These are phyloP conservation scores for Ophion ventricosus DNA, from an alignment of 2,888 invertebrate species.

Conservation along the genomic window DNA sequence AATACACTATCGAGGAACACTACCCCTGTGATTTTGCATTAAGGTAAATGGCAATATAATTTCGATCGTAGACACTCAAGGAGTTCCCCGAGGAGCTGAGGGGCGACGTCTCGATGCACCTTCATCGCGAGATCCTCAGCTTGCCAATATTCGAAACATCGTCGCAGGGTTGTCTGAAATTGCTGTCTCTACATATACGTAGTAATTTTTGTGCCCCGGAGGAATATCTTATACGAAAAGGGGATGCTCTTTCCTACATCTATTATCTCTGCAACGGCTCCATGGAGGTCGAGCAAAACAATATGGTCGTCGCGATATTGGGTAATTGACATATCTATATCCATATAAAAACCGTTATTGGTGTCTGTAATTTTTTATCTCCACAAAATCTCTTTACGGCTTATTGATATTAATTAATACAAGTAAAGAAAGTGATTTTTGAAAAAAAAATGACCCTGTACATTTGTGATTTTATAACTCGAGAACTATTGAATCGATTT, in stretches of 20 bases:
- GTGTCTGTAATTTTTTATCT: slow-evolving; percentile 12
- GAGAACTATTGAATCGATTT: background rate
- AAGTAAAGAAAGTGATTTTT: background rate
- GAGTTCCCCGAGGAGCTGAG: slow-evolving; percentile 98
- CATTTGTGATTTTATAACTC: background rate
- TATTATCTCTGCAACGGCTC: slow-evolving; percentile 98
- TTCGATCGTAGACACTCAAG: slow-evolving; percentile 89
- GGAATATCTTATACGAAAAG: slow-evolving; percentile 96
- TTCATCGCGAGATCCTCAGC: slow-evolving; percentile 96
- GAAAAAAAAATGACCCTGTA: background rate
- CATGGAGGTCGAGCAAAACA: slow-evolving; percentile 98
- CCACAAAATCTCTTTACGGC: too few relatives aligned
- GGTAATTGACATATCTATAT: slow-evolving; percentile 85
- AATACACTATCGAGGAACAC: background rate
- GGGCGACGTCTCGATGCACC: slow-evolving; percentile 97
- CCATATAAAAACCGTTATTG: background rate
- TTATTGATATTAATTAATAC: background rate
- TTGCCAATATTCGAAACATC: slow-evolving; percentile 97
- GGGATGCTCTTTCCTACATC: slow-evolving; percentile 96
- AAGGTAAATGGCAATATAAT: background rate
- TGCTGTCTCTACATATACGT: slow-evolving; percentile 95
- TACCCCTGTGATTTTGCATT: background rate
- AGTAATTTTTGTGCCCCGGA: slow-evolving; percentile 98
- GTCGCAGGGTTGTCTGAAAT: slow-evolving; percentile 96
- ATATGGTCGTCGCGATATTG: slow-evolving; percentile 98